Evolutionary conservation across 2,113 vertebrate species (phyloP), one percentile per base, ranked within the genome.

Genomic region (Emydocephalus ijimae): DNA sequence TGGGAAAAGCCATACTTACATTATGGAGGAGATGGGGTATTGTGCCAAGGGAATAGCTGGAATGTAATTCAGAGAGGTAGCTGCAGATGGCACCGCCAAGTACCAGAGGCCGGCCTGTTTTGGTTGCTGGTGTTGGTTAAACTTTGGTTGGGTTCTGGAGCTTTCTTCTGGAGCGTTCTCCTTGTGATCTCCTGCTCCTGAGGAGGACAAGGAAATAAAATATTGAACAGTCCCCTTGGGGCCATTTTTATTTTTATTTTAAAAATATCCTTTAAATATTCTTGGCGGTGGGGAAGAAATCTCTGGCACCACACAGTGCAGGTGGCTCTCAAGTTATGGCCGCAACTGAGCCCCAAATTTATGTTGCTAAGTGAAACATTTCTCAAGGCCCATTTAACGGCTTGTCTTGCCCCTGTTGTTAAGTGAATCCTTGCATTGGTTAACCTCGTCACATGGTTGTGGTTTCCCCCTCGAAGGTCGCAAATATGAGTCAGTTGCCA

Each of bases 21-120:
- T 95, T 43, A 98, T 4, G 9, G 97, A 69, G 14, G 98, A 88
- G 2, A 93, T 23, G 2, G 45, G 96, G 1, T 97, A 97, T 64
- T 98, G 96, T 95, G 98, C 90, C 59, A 96, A 59, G 0, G 98
- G 98, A 55, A 98, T 54, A 0, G 97, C 90, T 0, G 98, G 94
- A 48, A 98, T 57, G 64, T 96, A 97, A 95, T 96, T 11, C 1
- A 97, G n/a, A 39, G 97, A 54, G 0, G 96, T 0, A n/a, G 97
- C 93, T 34, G 93, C 86, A 0, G 97, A 93, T 1, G 93, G 57
- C 5, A 96, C 90, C 0, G 97, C 92, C 94, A 97, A 56, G 85
- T 97, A 97, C 96, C 97, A 98, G 29, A 97, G 55, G 4, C 97
- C 92, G 0, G 95, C 92, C 1, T 91, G 94, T 0, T 95, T 90